Conservation (phyloP, 2,888 invertebrate species). For the Meiosimyza decipiens region DNA sequence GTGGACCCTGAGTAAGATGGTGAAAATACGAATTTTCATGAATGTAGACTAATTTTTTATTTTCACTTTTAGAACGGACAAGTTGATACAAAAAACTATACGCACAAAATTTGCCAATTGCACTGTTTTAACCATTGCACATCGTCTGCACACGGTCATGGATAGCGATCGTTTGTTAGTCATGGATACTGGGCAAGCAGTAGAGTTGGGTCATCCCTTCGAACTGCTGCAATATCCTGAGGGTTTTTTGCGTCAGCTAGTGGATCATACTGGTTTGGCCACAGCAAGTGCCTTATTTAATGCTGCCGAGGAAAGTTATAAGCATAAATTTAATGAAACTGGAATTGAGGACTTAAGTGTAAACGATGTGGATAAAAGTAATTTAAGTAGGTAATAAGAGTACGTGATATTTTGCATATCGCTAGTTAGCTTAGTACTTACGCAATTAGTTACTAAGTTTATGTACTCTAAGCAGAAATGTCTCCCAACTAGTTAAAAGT, state of each 20-base stretch:
- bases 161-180: constrained; percentile 89
- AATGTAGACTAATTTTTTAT: not conserved
- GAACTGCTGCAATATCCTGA: constrained; percentile 70
- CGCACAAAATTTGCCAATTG: constrained; percentile 82
- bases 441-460: too few species aligned
- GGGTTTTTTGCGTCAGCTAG: constrained; percentile 74
- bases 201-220: constrained; percentile 83
- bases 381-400: not conserved
- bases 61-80: constrained; percentile 75
- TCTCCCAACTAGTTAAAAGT: too few species aligned
- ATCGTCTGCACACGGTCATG: constrained; percentile 90
- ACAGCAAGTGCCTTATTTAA: constrained; percentile 70
- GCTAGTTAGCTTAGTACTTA: too few species aligned
- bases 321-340: constrained; percentile 44
- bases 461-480: too few species aligned
- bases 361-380: constrained; percentile 24
- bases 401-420: too few species aligned
- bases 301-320: constrained; percentile 70
- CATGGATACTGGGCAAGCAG: constrained; percentile 78
- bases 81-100: constrained; percentile 85
- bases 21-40: not conserved
- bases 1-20: constrained; percentile 82
- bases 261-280: constrained; percentile 76
- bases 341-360: constrained; percentile 41
- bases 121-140: constrained; percentile 91